Base-by-base conservation (phyloP, 2,797 vertebrate species). In the Austrolebias charrua region DNA sequence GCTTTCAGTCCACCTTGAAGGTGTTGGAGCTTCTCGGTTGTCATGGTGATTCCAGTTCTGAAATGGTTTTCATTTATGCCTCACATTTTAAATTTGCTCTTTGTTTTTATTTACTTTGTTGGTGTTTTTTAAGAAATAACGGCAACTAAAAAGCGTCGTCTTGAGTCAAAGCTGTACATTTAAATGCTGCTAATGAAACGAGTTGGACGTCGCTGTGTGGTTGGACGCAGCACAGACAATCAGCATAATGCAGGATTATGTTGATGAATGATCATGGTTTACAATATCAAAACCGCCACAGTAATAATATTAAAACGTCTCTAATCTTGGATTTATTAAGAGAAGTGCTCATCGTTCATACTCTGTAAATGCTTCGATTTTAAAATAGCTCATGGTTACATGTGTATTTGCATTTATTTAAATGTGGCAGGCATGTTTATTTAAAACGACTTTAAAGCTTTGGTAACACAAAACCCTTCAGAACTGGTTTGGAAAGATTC, bases 171-270 rank as follows among this genome's bases (percentile, higher is more conserved):
- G 15, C 43, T n/a, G 15, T 8, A 9, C 2, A 18, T 18, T 20
- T 20, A 12, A 19, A 20, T 47, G 18, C 11, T 9, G 19, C 20
- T 19, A 29, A 16, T n/a, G 9, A 24, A 1, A 1, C 24, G 24
- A 24, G 24, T 24, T 3, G 24, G 24, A 3, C 24, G 24, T 3
- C 24, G 8, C 8, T 8, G 6, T 52, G 14, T 33, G n/a, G 8
- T 35, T 53, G n/a, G 4, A 52, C 11, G 31, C 50, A 18, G 51
- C 15, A 18, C n/a, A 19, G 11, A 20, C 8, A 47, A 53, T 53
- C 5, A 19, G 51, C 31, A 53, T 53, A 38, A 75, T 66, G 65
- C 66, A 75, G 78, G 69, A 87, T 87, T 83, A 79, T 60, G 54
- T 31, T 61, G 44, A 71, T 71, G 50, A 51, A 47, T 57, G 69